Evolutionary conservation across 2,888 invertebrate genomes (phyloP), one percentile per base, ranked within the genome.

Genomic region (Ormyrus nitidulus): DNA sequence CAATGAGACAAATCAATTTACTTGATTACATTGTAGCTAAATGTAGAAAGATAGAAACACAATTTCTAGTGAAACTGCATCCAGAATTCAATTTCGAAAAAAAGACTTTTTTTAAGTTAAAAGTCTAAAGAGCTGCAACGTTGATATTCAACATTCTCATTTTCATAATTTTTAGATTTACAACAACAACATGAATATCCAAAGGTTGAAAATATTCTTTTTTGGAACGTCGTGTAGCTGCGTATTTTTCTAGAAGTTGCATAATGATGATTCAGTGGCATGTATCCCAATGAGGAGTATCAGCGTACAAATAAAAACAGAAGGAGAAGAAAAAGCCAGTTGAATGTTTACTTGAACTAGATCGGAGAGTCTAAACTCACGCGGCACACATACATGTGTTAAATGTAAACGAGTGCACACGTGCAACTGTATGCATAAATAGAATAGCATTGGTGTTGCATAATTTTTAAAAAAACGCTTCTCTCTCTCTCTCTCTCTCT

Each of bases 271-370:
- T 66, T 49, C 49, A 56, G 48, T 56, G 6, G 11, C 44, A 34
- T 44, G 34, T 11, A 19, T 19, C 34, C 19, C n/a, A 62, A 51
- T 13, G 66, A 44, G 3, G 7, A 34, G 9, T 58, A 19, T 56
- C 49, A 51, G 51, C 66, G 44, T 59, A 59, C 13, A 70, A 70
- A 54, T n/a, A 58, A 44, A 46, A 19, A 19, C 19, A 61, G 49
- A 62, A 49, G 6, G 13, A 61, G 34, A 49, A 59, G 19, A 51
- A 19, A 58, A 13, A 74, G 54, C 44, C 68, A 19, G 44, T 13
- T 5, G 64, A 79, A 58, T 74, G 64, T 79, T 74, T 79, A 75
- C 64, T 75, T 69, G 59, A 70, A 75, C 64, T 74, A 75, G 74
- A 74, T 75, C 66, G 61, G 46, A 59, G 71, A 66, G 56, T 76